Conservation (phyloP, 1,140 invertebrate species). For the Phymastichus coffea region DNA sequence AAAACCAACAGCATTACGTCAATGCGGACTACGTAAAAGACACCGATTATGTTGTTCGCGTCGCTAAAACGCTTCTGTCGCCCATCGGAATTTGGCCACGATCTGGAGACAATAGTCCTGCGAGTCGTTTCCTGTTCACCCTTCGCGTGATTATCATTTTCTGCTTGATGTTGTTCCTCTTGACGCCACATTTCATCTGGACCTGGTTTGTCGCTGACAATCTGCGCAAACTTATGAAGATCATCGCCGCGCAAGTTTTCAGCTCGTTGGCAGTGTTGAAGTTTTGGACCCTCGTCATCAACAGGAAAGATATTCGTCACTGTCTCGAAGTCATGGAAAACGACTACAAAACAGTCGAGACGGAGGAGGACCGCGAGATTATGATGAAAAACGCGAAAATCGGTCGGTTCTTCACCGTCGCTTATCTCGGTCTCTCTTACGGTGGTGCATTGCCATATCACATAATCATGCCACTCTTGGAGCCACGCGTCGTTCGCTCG, state of each 20-base stretch:
- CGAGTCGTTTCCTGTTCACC: constrained; percentile 27
- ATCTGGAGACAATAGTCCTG: constrained; percentile 30
- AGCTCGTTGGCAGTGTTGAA: constrained; percentile 46
- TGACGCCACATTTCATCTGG: constrained; percentile 43
- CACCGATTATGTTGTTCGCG: constrained; percentile 39
- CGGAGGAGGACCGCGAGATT: constrained; percentile 37
- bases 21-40: not conserved
- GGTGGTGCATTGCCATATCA: constrained; percentile 50
- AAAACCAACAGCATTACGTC: not conserved
- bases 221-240: constrained; percentile 46
- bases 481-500: constrained; percentile 36
- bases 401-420: constrained; percentile 42
- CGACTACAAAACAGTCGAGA: constrained; percentile 39
- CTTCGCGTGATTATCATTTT: constrained; percentile 39
- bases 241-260: constrained; percentile 47
- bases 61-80: constrained; percentile 39
- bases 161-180: constrained; percentile 41
- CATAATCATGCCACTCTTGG: constrained; percentile 45
- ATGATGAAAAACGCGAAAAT: constrained; percentile 46
- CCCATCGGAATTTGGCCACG: constrained; percentile 49
- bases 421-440: constrained; percentile 45
- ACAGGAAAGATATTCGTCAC: constrained; percentile 38
- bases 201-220: constrained; percentile 46
- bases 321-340: constrained; percentile 43
- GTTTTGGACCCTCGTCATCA: constrained; percentile 47